Evolutionary conservation across 2,113 vertebrate genomes (phyloP), one percentile per base, ranked within the genome.

Genomic region (Chionomys nivalis): DNA sequence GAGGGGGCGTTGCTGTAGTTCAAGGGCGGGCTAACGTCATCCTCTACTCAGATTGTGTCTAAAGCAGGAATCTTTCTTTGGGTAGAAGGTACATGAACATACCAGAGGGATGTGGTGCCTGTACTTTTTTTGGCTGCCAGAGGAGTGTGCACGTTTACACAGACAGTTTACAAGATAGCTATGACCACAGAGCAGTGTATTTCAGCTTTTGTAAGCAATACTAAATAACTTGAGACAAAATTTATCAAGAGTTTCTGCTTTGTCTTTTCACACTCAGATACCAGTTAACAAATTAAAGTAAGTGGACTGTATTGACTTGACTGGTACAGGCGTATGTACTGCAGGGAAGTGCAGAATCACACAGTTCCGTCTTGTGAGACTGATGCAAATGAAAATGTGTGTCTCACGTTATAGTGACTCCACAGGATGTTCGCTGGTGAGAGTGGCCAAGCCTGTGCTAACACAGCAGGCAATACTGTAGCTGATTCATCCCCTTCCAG

Each of bases 341-440:
- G 16, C 17, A 89, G 58, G 52, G 82, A 93, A 78, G 63, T 36
- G 7, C 7, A 94, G 73, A 39, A 33, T 7, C 44, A 49, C 19
- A 66, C 2, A 10, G 5, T 83, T 91, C 90, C 33, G 81, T 70
- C 83, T 95, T 92, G 87, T 61, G 82, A 87, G 79, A 94, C 85
- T 97, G 77, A 77, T 28, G 90, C n/a, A 93, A 47, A 75, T 85
- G 78, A 89, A 81, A 94, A 92, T 91, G 12, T 28, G 75, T 96
- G 95, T 94, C 93, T 95, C 93, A 58, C 83, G 16, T 86, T 61
- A 76, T 81, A 89, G 94, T 89, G 61, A 78, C 95, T 94, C 78
- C 68, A 42, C 5, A 92, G 90, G 81, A 77, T 94, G 61, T 95
- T 92, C 94, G 39, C 49, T 72, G 77, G 63, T 9, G 26, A 81